phyloP scores from a whole-genome alignment of 2,113 vertebrate species.

The Coturnix japonica region DNA sequence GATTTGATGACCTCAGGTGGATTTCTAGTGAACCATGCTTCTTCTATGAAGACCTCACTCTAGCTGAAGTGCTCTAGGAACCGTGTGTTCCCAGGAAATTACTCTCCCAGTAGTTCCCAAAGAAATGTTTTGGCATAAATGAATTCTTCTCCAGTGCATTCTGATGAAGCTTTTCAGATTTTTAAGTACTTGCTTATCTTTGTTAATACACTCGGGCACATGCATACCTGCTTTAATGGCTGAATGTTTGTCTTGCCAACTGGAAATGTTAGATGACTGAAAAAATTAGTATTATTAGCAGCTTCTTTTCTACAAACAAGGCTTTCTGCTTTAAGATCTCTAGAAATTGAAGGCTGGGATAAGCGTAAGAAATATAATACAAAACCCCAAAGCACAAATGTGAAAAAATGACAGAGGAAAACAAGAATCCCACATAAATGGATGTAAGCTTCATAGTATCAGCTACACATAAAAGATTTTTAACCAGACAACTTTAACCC shows the following conservation, averaged over 20 bases:
- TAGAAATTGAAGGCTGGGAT: background rate
- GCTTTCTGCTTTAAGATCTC: background rate
- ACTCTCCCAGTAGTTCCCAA: background rate
- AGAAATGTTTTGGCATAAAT: slow-evolving; percentile 22
- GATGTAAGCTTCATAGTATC: background rate
- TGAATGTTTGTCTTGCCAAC: background rate
- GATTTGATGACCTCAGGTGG: background rate
- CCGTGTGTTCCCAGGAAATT: background rate
- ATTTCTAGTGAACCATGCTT: background rate
- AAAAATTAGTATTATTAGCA: background rate
- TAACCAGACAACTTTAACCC: background rate
- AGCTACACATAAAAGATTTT: background rate
- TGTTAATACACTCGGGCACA: background rate
- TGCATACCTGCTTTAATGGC: background rate
- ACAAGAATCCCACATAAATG: background rate
- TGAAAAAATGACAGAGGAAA: background rate
- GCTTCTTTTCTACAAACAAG: background rate
- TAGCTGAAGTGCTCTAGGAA: background rate
- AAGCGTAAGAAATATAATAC: background rate
- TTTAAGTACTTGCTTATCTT: slow-evolving; percentile 28
- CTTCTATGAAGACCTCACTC: background rate
- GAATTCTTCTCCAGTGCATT: background rate
- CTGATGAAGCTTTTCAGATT: slow-evolving; percentile 27
- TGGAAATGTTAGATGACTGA: background rate
- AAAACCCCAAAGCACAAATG: background rate